A percentile compares a stretch with the other conserved stretches of the same genome.
Evolutionary conservation across 1,140 invertebrate species (phyloP).

Genomic region (Antheraea mylitta): DNA sequence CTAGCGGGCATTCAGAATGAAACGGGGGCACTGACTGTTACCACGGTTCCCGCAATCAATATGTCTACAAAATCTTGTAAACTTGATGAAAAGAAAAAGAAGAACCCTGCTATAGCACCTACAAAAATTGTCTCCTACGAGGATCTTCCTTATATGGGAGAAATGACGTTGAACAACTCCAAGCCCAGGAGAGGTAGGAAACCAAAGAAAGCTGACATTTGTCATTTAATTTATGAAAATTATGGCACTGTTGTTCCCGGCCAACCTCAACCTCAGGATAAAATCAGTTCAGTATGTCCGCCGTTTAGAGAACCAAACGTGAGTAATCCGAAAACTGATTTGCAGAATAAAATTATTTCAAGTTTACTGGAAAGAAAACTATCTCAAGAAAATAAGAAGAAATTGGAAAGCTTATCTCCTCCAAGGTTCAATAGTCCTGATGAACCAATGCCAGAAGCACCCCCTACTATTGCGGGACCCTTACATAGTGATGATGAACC

Average conservation of each 20-base stretch:
- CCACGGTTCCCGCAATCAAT: slow-evolving; percentile 35
- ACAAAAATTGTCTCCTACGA: slow-evolving; percentile 84
- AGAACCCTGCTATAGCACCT: slow-evolving; percentile 66
- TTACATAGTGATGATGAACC: slow-evolving; percentile 84
- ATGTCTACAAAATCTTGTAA: slow-evolving; percentile 43
- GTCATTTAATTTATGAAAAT: slow-evolving; percentile 94
- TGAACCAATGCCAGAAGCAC: slow-evolving; percentile 60
- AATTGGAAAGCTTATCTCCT: slow-evolving; percentile 53
- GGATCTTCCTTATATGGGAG: slow-evolving; percentile 94
- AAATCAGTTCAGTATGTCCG: slow-evolving; percentile 33
- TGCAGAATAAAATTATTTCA: slow-evolving; percentile 85
- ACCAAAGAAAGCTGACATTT: slow-evolving; percentile 94
- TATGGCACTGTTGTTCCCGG: slow-evolving; percentile 91
- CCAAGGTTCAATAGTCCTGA: slow-evolving; percentile 50
- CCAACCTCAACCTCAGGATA: slow-evolving; percentile 80
- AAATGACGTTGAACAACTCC: slow-evolving; percentile 92
- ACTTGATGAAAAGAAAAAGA: slow-evolving; percentile 59
- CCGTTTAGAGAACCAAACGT: slow-evolving; percentile 36
- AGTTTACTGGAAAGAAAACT: slow-evolving; percentile 84
- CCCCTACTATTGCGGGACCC: slow-evolving; percentile 52
- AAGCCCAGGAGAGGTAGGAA: slow-evolving; percentile 90
- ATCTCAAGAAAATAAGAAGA: slow-evolving; percentile 81
- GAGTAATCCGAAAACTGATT: slow-evolving; percentile 75
- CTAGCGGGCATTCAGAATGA: slow-evolving; percentile 84
- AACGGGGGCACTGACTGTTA: slow-evolving; percentile 43